phyloP scores from a whole-genome alignment of 2,888 invertebrate species.

The Noctua pronuba region DNA sequence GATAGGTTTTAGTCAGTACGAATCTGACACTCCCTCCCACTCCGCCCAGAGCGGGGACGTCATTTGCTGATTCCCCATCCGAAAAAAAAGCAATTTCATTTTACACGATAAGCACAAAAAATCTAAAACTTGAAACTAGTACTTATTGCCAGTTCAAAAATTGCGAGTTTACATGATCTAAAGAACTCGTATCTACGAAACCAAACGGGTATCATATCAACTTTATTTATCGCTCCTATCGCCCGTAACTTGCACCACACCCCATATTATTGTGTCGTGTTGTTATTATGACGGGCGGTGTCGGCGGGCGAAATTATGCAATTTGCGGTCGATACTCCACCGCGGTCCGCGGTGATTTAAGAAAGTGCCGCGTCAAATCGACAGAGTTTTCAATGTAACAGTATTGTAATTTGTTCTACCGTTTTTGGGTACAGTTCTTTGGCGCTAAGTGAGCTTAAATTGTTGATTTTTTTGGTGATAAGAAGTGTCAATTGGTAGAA shows the following conservation, averaged over 20 bases:
- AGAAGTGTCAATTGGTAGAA: background rate
- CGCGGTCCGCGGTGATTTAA: conserved; percentile 52
- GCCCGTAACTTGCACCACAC: conserved; percentile 66
- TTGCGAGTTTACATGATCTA: too few relatives aligned
- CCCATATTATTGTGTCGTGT: conserved; percentile 82
- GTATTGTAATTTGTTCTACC: conserved; percentile 64
- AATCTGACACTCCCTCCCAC: too few relatives aligned
- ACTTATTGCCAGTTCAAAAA: too few relatives aligned
- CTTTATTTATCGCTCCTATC: too few relatives aligned
- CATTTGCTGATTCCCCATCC: too few relatives aligned
- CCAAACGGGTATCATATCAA: too few relatives aligned
- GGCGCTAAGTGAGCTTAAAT: conserved; percentile 14
- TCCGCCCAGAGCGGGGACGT: too few relatives aligned
- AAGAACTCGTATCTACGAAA: too few relatives aligned
- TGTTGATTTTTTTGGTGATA: conserved; percentile 17
- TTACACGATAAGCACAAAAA: too few relatives aligned
- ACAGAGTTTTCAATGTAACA: conserved; percentile 58
- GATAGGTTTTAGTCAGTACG: too few relatives aligned
- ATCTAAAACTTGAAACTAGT: too few relatives aligned
- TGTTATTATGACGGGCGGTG: conserved; percentile 82
- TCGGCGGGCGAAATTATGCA: conserved; percentile 84
- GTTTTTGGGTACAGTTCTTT: conserved; percentile 47
- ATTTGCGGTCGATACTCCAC: conserved; percentile 80
- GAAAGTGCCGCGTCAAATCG: conserved; percentile 60
- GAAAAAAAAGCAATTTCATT: too few relatives aligned